Evolutionary conservation across 64 coral and sea anemone species (phyloP), one percentile per base, ranked within the genome.

Genomic region (Anthopleura sola): DNA sequence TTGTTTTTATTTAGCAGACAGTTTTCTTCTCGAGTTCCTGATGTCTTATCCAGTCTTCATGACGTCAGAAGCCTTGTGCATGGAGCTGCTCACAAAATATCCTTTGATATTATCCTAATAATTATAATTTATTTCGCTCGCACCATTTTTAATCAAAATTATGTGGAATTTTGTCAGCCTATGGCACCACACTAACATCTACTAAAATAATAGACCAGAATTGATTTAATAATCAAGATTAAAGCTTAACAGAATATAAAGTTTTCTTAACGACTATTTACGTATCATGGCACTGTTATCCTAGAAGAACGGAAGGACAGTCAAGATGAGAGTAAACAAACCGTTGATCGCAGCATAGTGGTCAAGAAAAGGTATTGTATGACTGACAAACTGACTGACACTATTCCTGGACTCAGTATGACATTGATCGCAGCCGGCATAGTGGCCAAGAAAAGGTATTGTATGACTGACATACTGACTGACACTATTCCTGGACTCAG

Each of bases 81-180:
- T 80, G n/a, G 87, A 86, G 37, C 50, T 96, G 47, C 33, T 96
- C 15, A 85, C 87, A 17, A 96, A 96, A 92, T 96, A 96, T 96
- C 94, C 90, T 90, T 92, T 93, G 64, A 69, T 69, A 55, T 53
- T 49, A 83, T 51, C 20, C 50, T 83, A 39, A 26, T 17, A 55
- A 10, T 76, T n/a, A n/a, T n/a, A n/a, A 56, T 49, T 24, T 86
- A 19, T 26, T n/a, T 18, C 26, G 1, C 31, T 83, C 11, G 4
- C 46, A 48, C 46, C 46, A 48, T 48, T 48, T 11, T 5, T 11
- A 48, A 48, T 3, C 46, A 48, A 48, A 3, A 48, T 11, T 48
- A 5, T 48, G 46, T 11, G 11, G 46, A 5, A 3, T 5, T 48
- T 7, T 58, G 55, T 3, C 40, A 44, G 9, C 40, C 40, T 44